Percentiles rank a stretch among this genome's conserved stretches.
These are phyloP conservation scores for Polydesmus complanatus DNA, from an alignment of 2,888 invertebrate species.

Conservation along the genomic window DNA sequence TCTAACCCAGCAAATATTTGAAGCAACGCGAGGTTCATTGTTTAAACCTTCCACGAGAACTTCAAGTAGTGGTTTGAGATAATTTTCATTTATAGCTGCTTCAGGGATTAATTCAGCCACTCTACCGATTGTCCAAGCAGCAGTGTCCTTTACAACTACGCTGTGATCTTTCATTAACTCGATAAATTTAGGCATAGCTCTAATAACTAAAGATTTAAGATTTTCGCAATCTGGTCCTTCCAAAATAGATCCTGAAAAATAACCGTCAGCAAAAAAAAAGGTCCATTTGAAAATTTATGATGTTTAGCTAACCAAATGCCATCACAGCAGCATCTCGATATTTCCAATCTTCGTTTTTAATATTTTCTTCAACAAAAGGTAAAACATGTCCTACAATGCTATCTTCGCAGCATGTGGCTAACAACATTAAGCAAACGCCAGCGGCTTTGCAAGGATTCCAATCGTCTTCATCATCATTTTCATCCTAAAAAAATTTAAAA, in stretches of 20 bases:
- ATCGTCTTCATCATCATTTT: conserved; percentile 94
- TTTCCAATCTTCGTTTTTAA: conserved; percentile 83
- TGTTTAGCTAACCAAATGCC: conserved; percentile 64
- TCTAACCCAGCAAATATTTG: conserved; percentile 91
- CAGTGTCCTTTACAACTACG: conserved; percentile 90
- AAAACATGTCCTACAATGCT: conserved; percentile 88
- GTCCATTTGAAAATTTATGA: not conserved
- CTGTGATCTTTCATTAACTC: conserved; percentile 85
- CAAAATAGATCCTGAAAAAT: conserved; percentile 47
- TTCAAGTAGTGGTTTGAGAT: conserved; percentile 47
- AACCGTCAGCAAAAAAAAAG: not conserved
- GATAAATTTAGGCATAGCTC: conserved; percentile 92
- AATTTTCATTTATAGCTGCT: conserved; percentile 75
- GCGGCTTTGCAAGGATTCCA: conserved; percentile 99
- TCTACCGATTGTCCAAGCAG: conserved; percentile 95
- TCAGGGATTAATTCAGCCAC: conserved; percentile 96
- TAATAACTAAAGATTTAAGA: conserved; percentile 83
- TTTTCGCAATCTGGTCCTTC: conserved; percentile 79
- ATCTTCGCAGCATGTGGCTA: conserved; percentile 94
- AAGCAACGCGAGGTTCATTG: conserved; percentile 89
- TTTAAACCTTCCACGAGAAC: conserved; percentile 54
- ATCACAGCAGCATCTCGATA: conserved; percentile 92
- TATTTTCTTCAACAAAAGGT: conserved; percentile 91
- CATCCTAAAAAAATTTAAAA: conserved; percentile 45
- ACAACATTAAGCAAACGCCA: conserved; percentile 93